Evolutionary conservation across 2,113 vertebrate species (phyloP).

Genomic region (Ramphastos sulfuratus): DNA sequence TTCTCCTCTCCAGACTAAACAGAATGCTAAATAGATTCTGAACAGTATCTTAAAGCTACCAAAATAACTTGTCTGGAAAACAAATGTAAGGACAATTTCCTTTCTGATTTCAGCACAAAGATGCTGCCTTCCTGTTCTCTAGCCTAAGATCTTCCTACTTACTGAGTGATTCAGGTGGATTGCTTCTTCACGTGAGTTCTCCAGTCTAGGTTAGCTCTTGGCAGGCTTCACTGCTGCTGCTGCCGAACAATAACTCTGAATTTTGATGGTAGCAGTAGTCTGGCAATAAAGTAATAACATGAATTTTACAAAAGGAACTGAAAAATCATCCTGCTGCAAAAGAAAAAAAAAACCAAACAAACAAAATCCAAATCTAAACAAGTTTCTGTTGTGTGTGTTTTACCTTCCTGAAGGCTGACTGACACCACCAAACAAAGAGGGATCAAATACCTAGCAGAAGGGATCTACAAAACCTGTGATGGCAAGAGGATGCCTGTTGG

Average conservation of each 20-base stretch:
- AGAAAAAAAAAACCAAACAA: background rate
- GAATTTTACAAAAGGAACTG: background rate
- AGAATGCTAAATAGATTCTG: background rate
- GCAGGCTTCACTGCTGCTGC: background rate
- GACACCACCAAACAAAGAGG: background rate
- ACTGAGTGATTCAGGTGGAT: background rate
- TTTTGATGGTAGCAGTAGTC: background rate
- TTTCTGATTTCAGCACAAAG: background rate
- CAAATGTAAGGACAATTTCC: background rate
- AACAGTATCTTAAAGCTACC: background rate
- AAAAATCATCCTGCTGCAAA: background rate
- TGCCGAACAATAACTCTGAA: background rate
- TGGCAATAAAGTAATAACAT: background rate
- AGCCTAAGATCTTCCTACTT: background rate
- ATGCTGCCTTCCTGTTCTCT: background rate
- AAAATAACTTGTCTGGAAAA: background rate
- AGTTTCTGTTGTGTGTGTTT: background rate
- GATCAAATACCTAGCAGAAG: background rate
- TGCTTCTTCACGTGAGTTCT: background rate
- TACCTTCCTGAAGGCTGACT: background rate
- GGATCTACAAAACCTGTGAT: background rate
- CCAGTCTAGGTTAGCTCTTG: constrained; percentile 18
- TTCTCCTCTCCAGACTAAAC: no score
- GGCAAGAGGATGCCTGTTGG: background rate
- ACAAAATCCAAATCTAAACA: background rate